Conservation (phyloP, 2,797 vertebrate species). For the Lepidocolaptes lacrymiger region DNA sequence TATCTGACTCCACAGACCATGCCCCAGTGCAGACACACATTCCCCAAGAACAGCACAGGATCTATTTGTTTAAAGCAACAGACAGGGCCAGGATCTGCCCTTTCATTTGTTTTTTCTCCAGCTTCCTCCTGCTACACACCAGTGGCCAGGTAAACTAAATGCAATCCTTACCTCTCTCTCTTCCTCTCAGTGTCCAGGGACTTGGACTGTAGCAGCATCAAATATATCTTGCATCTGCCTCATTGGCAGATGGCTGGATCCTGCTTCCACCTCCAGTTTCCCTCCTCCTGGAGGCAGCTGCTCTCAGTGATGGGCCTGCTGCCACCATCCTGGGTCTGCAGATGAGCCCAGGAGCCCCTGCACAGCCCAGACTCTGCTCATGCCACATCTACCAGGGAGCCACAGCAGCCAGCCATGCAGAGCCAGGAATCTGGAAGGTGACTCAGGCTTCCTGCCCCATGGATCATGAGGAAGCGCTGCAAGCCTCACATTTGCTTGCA, state of each 20-base stretch:
- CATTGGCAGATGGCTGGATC: background rate
- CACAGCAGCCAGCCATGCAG: background rate
- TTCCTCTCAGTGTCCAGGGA: background rate
- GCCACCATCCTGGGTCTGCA: background rate
- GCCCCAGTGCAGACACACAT: background rate
- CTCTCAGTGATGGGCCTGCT: background rate
- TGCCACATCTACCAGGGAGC: background rate
- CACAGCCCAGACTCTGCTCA: background rate
- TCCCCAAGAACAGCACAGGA: background rate
- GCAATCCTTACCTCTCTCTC: background rate
- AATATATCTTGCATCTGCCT: background rate
- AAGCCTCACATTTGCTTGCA: background rate
- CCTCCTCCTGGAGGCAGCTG: background rate
- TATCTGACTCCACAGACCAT: background rate
- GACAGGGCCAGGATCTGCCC: background rate
- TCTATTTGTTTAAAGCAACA: background rate
- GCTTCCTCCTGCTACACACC: background rate
- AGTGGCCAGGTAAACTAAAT: background rate
- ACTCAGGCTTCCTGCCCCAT: background rate
- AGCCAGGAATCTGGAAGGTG: fast-evolving
- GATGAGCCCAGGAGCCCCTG: background rate
- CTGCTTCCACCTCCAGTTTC: background rate
- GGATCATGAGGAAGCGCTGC: fast-evolving
- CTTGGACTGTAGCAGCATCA: background rate
- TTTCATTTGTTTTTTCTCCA: background rate